Percentiles rank a stretch among this genome's conserved stretches.
phyloP scores from a whole-genome alignment of 1,140 invertebrate species.

The Drosophila navojoa region DNA sequence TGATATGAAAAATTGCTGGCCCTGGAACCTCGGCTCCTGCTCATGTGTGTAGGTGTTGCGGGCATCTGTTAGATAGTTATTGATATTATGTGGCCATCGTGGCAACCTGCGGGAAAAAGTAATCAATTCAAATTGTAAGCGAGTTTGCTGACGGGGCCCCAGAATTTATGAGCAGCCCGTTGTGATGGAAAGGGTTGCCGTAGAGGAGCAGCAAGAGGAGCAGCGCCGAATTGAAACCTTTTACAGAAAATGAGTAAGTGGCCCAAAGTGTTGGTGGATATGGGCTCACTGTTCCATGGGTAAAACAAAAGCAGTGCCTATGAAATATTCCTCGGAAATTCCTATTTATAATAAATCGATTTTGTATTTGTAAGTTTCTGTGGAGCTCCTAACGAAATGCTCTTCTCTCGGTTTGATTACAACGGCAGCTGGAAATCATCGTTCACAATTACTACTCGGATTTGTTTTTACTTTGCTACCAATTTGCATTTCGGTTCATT shows the following conservation, averaged over 20 bases:
- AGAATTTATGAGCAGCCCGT: slow-evolving; percentile 64
- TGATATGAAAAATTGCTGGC: slow-evolving; percentile 69
- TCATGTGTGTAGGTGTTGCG: slow-evolving; percentile 29
- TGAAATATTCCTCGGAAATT: slow-evolving; percentile 49
- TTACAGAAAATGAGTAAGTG: slow-evolving; percentile 28
- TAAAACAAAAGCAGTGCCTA: slow-evolving; percentile 28
- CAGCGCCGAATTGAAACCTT: slow-evolving; percentile 63
- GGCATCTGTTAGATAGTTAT: slow-evolving; percentile 63
- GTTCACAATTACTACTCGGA: neutral
- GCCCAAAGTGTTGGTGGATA: slow-evolving; percentile 15
- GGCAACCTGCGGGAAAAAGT: slow-evolving; percentile 42
- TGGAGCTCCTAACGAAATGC: too few relatives aligned
- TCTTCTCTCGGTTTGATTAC: neutral
- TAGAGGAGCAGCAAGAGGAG: slow-evolving; percentile 37
- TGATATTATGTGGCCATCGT: slow-evolving; percentile 55
- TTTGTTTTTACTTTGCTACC: slow-evolving; percentile 4
- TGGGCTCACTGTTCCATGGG: neutral
- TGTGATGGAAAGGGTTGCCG: slow-evolving; percentile 32
- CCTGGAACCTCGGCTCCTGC: slow-evolving; percentile 3
- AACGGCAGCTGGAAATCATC: neutral
- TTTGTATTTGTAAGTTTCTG: neutral
- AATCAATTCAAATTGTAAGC: slow-evolving; percentile 74
- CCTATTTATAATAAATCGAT: slow-evolving; percentile 26
- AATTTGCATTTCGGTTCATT: slow-evolving; percentile 25
- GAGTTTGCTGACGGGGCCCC: slow-evolving; percentile 31